Conservation (phyloP, 2,797 vertebrate genomes). For the Trachurus trachurus region DNA sequence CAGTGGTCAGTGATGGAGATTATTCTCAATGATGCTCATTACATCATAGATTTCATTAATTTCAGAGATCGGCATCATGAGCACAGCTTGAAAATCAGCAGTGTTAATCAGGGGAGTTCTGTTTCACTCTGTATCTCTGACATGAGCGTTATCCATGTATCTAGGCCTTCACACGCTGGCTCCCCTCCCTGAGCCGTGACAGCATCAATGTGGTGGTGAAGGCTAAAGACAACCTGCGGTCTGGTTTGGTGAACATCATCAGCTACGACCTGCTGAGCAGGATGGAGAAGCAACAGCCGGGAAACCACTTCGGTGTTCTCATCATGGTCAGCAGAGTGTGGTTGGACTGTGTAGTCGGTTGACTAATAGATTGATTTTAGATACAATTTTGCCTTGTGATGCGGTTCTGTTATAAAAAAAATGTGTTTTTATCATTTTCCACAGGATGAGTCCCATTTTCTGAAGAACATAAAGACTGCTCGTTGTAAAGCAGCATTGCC, state of each 20-base stretch:
- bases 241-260: constrained; percentile 93
- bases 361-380: neutral
- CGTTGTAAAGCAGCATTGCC: constrained; percentile 94
- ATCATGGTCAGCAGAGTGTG: constrained; percentile 90
- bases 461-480: constrained; percentile 96
- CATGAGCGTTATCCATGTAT: constrained; percentile 16
- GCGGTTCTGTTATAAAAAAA: neutral
- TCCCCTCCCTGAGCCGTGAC: constrained; percentile 90
- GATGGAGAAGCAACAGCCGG: constrained; percentile 88
- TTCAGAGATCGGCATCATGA: neutral
- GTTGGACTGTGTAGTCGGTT: neutral
- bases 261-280: constrained; percentile 97
- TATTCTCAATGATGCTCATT: neutral
- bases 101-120: neutral
- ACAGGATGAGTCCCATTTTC: constrained; percentile 98
- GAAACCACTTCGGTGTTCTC: constrained; percentile 89
- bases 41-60: neutral
- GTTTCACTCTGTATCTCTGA: constrained; percentile 14
- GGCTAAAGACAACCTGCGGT: constrained; percentile 88
- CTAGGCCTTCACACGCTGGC: constrained; percentile 95
- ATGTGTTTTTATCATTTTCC: constrained; percentile 25
- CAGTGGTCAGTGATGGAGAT: neutral
- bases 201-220: constrained; percentile 93
- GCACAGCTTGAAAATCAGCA: neutral
- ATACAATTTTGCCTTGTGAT: neutral